phyloP scores from a whole-genome alignment of 2,113 vertebrate species.

The Mohoua ochrocephala region DNA sequence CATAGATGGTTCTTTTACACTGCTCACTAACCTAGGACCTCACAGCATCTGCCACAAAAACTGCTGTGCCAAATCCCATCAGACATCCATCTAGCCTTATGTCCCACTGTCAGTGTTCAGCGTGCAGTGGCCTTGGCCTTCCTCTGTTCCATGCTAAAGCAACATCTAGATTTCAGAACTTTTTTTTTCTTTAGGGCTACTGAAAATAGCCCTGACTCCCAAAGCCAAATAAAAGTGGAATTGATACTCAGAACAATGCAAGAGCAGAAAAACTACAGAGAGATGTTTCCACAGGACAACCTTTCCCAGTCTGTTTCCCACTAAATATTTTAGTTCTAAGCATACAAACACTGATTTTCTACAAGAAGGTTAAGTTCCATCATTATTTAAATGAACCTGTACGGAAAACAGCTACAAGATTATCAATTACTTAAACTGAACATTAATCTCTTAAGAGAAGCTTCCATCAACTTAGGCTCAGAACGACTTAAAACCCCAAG shows the following conservation, averaged over 20 bases:
- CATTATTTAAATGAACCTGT: background rate
- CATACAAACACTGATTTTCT: background rate
- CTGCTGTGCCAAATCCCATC: background rate
- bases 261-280: background rate
- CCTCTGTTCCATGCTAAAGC: background rate
- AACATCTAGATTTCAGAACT: background rate
- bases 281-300: background rate
- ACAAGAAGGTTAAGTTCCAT: background rate
- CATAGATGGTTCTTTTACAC: background rate
- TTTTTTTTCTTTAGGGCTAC: background rate
- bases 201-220: background rate
- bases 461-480: background rate
- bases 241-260: background rate
- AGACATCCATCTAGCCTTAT: background rate
- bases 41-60: background rate
- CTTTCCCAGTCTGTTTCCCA: background rate
- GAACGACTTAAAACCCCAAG: background rate
- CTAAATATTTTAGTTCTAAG: background rate
- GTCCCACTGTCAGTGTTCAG: background rate
- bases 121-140: background rate
- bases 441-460: background rate
- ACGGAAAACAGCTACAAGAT: background rate
- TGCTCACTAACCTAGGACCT: background rate
- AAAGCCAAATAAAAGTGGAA: background rate
- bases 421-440: background rate